phyloP scores from a whole-genome alignment of 2,113 vertebrate genomes.

The Xenus cinereus region DNA sequence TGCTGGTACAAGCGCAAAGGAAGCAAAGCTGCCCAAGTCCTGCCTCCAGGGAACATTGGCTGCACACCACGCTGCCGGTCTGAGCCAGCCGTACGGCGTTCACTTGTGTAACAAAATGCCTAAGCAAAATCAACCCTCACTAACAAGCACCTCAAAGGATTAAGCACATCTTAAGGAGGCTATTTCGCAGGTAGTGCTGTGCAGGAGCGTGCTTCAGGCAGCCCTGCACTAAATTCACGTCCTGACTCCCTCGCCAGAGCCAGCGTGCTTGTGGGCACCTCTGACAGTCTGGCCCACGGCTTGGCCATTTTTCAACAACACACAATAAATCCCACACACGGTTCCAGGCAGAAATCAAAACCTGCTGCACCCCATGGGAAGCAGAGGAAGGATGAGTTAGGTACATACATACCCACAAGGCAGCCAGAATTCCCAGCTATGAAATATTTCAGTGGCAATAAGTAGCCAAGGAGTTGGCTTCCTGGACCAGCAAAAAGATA shows the following conservation, averaged over 20 bases:
- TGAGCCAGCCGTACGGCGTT: not conserved
- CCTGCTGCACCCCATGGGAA: not conserved
- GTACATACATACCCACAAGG: not conserved
- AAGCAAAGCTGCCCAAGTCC: not conserved
- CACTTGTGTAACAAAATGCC: not conserved
- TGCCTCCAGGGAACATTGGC: not conserved
- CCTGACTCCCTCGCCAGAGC: not conserved
- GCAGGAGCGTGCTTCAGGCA: not conserved
- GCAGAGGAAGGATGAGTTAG: not conserved
- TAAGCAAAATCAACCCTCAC: not conserved
- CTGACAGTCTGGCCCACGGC: not conserved
- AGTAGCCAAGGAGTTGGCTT: fast-evolving
- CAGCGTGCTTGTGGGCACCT: not conserved
- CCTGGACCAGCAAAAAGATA: not conserved
- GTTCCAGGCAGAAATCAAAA: not conserved
- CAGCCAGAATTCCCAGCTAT: not conserved
- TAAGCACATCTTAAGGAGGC: not conserved
- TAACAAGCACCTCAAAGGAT: slow-evolving; percentile 40
- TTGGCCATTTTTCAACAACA: not conserved
- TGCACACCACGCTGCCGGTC: not conserved
- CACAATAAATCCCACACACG: not conserved
- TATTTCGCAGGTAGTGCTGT: not conserved
- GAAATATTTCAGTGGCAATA: not conserved
- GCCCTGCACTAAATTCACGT: not conserved
- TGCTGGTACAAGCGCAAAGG: not conserved